phyloP scores from a whole-genome alignment of 23 tunicate species.

The Phallusia fumigata region DNA sequence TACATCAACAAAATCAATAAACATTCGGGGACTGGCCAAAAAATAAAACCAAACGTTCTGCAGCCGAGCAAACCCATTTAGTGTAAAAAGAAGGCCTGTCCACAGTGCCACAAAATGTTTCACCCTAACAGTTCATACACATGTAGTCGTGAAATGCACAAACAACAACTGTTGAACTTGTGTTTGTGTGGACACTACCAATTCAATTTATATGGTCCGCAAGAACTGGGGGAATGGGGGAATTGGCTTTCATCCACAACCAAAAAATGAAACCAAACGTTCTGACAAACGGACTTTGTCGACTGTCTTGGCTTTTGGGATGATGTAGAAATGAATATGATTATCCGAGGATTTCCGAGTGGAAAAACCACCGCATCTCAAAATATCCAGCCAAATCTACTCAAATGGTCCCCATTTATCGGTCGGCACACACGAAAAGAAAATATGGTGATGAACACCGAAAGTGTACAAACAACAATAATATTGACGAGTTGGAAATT shows the following conservation, averaged over 20 bases:
- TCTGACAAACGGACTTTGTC: too few relatives aligned
- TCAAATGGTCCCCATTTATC: background rate
- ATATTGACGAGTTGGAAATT: background rate
- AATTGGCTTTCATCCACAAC: background rate
- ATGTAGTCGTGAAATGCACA: slow-evolving; percentile 12
- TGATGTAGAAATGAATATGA: too few relatives aligned
- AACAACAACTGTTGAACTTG: background rate
- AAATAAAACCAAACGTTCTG: too few relatives aligned
- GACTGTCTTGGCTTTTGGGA: too few relatives aligned
- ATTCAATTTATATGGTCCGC: background rate
- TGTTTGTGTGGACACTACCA: slow-evolving; percentile 6
- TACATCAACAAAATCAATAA: too few relatives aligned
- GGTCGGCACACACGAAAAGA: too few relatives aligned
- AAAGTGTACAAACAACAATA: background rate
- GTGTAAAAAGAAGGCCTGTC: slow-evolving; percentile 8
- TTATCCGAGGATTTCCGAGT: background rate
- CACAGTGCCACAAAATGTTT: slow-evolving; percentile 9
- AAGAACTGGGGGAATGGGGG: background rate
- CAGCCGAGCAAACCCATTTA: too few relatives aligned
- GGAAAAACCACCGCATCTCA: background rate
- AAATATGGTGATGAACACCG: background rate
- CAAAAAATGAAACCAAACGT: background rate
- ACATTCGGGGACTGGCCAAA: too few relatives aligned
- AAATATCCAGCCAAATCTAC: background rate
- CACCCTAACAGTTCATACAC: background rate